These are phyloP conservation scores for Chalcis sispes DNA, from an alignment of 2,888 invertebrate genomes.

Conservation along the genomic window DNA sequence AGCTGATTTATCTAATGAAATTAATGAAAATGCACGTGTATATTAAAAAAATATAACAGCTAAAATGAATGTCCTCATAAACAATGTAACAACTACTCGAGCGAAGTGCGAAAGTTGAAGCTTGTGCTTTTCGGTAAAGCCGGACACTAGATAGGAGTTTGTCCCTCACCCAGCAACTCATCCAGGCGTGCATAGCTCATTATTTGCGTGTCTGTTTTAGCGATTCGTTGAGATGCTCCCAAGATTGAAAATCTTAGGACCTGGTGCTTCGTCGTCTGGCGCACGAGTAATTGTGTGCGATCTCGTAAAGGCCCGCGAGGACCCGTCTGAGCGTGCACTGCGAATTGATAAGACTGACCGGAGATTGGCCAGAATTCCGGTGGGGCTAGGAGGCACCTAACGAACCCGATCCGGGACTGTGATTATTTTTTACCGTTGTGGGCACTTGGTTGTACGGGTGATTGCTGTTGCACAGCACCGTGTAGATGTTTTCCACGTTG, in stretches of 20 bases:
- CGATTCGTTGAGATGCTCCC: slow-evolving; percentile 32
- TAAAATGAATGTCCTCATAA: slow-evolving; percentile 11
- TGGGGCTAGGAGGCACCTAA: slow-evolving; percentile 74
- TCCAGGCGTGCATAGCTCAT: not conserved
- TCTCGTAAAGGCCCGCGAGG: slow-evolving; percentile 68
- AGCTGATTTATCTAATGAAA: not conserved
- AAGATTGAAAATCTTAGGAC: slow-evolving; percentile 46
- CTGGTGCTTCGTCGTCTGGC: slow-evolving; percentile 56
- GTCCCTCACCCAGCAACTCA: slow-evolving; percentile 12
- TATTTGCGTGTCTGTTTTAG: slow-evolving; percentile 14
- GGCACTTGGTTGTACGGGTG: slow-evolving; percentile 83
- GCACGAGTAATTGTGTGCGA: slow-evolving; percentile 63
- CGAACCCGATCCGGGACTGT: slow-evolving; percentile 70
- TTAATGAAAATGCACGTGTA: not conserved
- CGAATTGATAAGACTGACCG: slow-evolving; percentile 58
- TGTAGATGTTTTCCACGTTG: slow-evolving; percentile 97
- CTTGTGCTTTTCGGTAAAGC: slow-evolving; percentile 19
- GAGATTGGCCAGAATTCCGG: slow-evolving; percentile 70
- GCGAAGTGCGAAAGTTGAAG: slow-evolving; percentile 44
- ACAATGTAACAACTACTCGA: slow-evolving; percentile 13
- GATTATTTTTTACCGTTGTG: slow-evolving; percentile 68
- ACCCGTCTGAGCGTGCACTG: slow-evolving; percentile 72
- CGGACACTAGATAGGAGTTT: slow-evolving; percentile 15
- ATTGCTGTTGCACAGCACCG: slow-evolving; percentile 94
- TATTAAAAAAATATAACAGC: slow-evolving; percentile 1